These are phyloP conservation scores for Suillia variegata DNA, from an alignment of 2,888 invertebrate species.

Conservation along the genomic window DNA sequence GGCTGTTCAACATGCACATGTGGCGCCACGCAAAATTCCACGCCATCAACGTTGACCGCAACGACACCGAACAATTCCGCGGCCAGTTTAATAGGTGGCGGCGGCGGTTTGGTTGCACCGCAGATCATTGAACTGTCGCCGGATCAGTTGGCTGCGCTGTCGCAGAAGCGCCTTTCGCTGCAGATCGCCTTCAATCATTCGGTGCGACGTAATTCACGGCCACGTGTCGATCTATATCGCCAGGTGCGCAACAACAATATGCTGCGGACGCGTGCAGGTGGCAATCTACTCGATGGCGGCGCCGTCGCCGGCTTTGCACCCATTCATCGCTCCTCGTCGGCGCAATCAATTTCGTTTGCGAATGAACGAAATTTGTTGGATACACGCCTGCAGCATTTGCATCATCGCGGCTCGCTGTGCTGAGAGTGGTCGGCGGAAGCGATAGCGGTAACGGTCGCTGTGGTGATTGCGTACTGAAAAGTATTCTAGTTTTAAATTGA, in stretches of 20 bases:
- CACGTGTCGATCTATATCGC: conserved; percentile 43
- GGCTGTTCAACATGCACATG: conserved; percentile 56
- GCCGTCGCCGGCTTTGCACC: conserved; percentile 33
- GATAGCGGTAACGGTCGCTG: no score
- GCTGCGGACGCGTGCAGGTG: conserved; percentile 48
- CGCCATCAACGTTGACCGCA: conserved; percentile 26
- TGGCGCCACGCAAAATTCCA: conserved; percentile 29
- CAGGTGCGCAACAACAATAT: conserved; percentile 46
- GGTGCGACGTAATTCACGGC: conserved; percentile 44
- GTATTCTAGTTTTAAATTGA: no score
- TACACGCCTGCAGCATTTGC: conserved; percentile 47
- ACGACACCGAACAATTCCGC: conserved; percentile 37
- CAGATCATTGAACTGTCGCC: conserved; percentile 58
- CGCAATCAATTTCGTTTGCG: conserved; percentile 42
- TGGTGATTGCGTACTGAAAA: background rate
- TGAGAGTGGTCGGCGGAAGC: conserved; percentile 28
- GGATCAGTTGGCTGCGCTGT: conserved; percentile 56
- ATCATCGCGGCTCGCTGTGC: conserved; percentile 55
- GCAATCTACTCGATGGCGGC: conserved; percentile 27
- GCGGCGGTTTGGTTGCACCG: conserved; percentile 23
- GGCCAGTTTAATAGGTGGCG: background rate
- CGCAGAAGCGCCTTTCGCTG: conserved; percentile 57
- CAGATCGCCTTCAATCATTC: conserved; percentile 58
- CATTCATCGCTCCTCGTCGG: conserved; percentile 53
- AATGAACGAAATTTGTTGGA: conserved; percentile 46